Percentiles rank a stretch among this genome's conserved stretches.
Conservation (phyloP, 2,797 vertebrate species). For the Somateria mollissima region DNA sequence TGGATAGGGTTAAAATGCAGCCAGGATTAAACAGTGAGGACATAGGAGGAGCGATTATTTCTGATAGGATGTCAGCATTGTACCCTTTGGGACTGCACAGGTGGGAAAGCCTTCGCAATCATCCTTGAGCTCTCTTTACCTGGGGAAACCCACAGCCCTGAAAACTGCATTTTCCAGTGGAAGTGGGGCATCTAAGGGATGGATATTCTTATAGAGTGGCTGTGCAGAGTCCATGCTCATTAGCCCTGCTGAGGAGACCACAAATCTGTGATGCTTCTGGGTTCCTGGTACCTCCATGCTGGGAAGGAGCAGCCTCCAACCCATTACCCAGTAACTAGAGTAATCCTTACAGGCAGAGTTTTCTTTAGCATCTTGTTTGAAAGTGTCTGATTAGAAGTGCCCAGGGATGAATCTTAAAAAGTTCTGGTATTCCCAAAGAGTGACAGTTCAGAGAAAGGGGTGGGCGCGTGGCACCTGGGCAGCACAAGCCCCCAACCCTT, state of each 20-base stretch:
- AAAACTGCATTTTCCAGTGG: neutral
- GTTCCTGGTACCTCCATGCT: neutral
- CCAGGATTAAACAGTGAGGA: neutral
- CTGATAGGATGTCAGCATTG: neutral
- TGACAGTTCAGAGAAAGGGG: neutral
- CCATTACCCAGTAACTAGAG: neutral
- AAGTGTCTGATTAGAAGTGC: neutral
- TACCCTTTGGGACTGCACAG: rapidly evolving
- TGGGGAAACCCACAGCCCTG: neutral
- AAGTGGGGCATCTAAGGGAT: neutral
- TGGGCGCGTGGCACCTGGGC: rapidly evolving
- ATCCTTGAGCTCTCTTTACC: rapidly evolving
- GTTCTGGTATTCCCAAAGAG: neutral
- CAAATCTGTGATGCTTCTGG: neutral
- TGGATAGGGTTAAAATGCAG: neutral
- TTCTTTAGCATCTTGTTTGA: neutral
- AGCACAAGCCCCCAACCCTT: rapidly evolving
- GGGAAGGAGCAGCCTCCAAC: neutral
- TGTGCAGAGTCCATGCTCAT: rapidly evolving
- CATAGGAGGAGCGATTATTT: rapidly evolving
- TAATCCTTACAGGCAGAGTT: neutral
- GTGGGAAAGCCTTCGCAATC: rapidly evolving
- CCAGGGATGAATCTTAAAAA: neutral
- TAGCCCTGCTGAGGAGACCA: neutral
- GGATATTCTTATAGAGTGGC: neutral